Percentiles rank a stretch among this genome's conserved stretches.
phyloP scores from a whole-genome alignment of 2,113 vertebrate genomes.

The Podilymbus podiceps region DNA sequence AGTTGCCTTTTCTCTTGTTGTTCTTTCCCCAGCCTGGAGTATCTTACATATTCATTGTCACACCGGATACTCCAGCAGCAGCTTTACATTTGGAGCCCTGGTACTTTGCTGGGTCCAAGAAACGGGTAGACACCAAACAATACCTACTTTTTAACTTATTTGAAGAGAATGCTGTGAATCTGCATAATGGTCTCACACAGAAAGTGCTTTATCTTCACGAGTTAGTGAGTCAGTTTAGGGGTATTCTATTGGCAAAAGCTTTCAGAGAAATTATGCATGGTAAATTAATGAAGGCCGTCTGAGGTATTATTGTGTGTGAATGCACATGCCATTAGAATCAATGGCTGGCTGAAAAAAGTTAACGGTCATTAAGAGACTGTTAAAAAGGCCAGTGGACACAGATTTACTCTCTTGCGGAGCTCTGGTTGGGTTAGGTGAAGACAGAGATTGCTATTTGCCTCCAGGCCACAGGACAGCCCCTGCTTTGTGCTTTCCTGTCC shows the following conservation, averaged over 20 bases:
- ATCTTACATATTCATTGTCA: conserved; percentile 52
- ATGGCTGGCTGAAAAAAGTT: conserved; percentile 72
- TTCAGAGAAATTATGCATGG: conserved; percentile 83
- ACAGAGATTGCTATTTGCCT: conserved; percentile 32
- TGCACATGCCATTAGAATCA: conserved; percentile 72
- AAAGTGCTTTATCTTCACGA: conserved; percentile 67
- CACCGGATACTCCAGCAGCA: conserved; percentile 25
- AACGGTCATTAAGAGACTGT: conserved; percentile 70
- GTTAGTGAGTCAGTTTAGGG: conserved; percentile 66
- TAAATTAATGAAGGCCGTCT: conserved; percentile 73
- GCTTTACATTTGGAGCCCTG: conserved; percentile 25
- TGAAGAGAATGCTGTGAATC: conserved; percentile 57
- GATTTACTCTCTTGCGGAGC: conserved; percentile 41
- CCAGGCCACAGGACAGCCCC: conserved; percentile 9
- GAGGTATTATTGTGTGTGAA: conserved; percentile 72
- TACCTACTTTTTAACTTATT: conserved; percentile 55
- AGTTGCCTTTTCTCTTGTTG: conserved; percentile 3
- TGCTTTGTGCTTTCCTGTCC: background rate
- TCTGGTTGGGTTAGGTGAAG: conserved; percentile 47
- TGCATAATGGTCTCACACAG: conserved; percentile 61
- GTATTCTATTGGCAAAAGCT: conserved; percentile 76
- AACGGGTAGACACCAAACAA: background rate
- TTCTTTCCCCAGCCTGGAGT: background rate
- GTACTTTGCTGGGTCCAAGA: conserved; percentile 14
- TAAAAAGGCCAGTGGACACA: conserved; percentile 62